Conservation (phyloP, 2,113 vertebrate genomes). For the Butorides virescens region DNA sequence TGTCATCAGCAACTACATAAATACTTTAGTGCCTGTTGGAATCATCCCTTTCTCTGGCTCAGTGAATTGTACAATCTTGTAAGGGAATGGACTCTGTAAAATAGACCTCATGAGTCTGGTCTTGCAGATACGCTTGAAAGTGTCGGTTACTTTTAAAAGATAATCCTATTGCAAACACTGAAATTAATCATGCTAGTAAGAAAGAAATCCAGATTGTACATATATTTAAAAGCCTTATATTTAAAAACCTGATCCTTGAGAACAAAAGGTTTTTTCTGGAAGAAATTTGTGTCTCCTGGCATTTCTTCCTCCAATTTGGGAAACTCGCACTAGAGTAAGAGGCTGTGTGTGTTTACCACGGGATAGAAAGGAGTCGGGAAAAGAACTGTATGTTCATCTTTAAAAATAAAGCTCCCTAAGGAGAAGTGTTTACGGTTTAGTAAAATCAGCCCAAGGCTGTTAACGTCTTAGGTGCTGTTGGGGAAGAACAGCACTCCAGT, state of each 20-base stretch:
- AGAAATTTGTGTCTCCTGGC: background rate
- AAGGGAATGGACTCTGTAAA: background rate
- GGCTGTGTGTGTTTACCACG: background rate
- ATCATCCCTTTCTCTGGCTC: conserved; percentile 14
- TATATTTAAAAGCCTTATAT: background rate
- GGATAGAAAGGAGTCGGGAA: background rate
- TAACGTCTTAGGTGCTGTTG: background rate
- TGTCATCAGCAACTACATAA: conserved; percentile 35
- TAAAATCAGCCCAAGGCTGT: background rate
- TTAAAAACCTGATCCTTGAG: background rate
- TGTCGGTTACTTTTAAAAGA: background rate
- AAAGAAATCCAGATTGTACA: background rate
- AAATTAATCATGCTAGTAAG: background rate
- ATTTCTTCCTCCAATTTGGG: background rate
- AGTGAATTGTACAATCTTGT: background rate
- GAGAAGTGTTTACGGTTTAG: background rate
- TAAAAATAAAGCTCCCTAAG: background rate
- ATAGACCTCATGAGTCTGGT: background rate
- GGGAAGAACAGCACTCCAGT: background rate
- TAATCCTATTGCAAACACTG: background rate
- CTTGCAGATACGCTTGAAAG: background rate
- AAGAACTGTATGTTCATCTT: background rate
- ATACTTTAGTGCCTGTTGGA: conserved; percentile 28
- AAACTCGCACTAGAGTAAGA: background rate
- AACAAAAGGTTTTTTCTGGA: background rate